Evolutionary conservation across 37 sponge, comb jelly and placozoan genomes (phyloP).

Genomic region (Hexactinellida sp.): DNA sequence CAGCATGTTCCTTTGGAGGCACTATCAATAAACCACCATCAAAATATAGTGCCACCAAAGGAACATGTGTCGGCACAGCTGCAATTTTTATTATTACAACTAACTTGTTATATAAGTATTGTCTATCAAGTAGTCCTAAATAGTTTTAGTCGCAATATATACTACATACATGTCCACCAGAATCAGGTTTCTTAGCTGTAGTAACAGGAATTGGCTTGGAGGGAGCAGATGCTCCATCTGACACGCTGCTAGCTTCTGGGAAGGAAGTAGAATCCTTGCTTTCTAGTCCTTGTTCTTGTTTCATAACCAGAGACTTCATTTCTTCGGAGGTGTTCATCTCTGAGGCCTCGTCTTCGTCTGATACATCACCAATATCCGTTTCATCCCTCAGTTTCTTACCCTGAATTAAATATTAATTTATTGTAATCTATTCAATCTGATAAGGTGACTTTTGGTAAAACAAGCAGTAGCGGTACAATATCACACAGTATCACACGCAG

Average conservation of each 20-base stretch:
- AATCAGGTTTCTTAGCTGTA: not conserved
- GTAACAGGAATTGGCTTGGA: not conserved
- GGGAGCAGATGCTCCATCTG: not conserved
- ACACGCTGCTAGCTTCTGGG: not conserved
- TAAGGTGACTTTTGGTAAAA: no score
- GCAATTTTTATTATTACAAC: no score
- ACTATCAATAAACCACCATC: no score
- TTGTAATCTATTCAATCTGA: no score
- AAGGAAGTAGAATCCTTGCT: not conserved
- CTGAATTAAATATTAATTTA: not conserved
- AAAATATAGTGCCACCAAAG: no score
- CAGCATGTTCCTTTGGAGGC: no score
- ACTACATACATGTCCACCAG: not conserved
- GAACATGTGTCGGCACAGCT: no score
- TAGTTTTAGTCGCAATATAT: no score
- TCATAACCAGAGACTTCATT: not conserved
- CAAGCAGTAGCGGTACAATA: no score
- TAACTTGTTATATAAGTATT: no score
- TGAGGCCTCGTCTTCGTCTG: not conserved
- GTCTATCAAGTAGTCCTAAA: no score
- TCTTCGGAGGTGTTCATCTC: not conserved
- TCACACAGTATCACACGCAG: no score
- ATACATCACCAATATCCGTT: conserved; percentile 7
- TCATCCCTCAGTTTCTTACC: not conserved
- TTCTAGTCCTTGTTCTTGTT: not conserved